Evolutionary conservation across 2,797 vertebrate species (phyloP).

Genomic region (Pyrocephalus nanus): DNA sequence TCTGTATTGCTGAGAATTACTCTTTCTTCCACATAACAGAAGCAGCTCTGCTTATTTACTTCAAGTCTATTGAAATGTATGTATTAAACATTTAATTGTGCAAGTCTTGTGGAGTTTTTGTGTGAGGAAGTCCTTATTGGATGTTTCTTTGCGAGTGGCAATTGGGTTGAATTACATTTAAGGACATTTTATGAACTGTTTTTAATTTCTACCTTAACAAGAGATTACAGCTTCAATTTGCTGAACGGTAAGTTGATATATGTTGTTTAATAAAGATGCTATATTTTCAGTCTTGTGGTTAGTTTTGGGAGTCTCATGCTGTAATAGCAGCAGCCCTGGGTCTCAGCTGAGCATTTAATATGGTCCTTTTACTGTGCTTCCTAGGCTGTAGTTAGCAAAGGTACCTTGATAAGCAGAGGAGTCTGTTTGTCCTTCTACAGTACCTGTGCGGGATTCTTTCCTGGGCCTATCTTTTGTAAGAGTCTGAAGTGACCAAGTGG

Average conservation of each 20-base stretch:
- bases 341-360: background rate
- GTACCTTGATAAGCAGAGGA: background rate
- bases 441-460: background rate
- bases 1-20: background rate
- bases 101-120: background rate
- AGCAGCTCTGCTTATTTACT: background rate
- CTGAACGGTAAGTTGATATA: slow-evolving; percentile 80
- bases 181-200: background rate
- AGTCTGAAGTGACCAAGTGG: background rate
- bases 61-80: background rate
- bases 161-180: background rate
- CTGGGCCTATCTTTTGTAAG: background rate
- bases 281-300: background rate
- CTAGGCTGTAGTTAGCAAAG: background rate
- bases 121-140: background rate
- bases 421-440: background rate
- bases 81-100: background rate
- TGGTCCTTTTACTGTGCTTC: background rate
- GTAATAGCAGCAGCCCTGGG: background rate
- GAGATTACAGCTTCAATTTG: slow-evolving; percentile 83
- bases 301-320: background rate
- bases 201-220: slow-evolving; percentile 78
- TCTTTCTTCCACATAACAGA: background rate
- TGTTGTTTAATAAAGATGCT: background rate
- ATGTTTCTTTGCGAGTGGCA: background rate